Evolutionary conservation across 2,888 invertebrate species (phyloP).

Genomic region (Athalia cordata): DNA sequence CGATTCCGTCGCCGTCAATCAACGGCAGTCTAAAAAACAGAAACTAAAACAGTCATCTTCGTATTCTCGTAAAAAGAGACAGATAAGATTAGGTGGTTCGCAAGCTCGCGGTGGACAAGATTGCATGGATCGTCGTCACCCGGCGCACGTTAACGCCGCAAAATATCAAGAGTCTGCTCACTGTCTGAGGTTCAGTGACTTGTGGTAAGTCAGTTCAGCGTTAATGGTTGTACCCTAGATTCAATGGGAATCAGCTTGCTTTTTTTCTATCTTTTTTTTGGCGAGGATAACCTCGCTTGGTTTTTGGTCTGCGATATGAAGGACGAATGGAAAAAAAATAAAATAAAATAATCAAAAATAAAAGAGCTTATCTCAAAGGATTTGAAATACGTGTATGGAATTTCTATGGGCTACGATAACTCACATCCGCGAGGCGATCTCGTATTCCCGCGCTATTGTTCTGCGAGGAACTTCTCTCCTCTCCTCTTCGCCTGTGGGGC

Average conservation of each 20-base stretch:
- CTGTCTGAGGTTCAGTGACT: constrained; percentile 75
- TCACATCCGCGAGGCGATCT: constrained; percentile 27
- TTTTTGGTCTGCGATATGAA: neutral
- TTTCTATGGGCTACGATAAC: constrained; percentile 26
- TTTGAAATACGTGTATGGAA: constrained; percentile 38
- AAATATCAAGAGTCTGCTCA: constrained; percentile 75
- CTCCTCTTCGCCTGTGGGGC: neutral
- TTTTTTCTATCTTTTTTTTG: too few relatives aligned
- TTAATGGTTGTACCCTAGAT: neutral
- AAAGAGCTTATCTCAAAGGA: constrained; percentile 31
- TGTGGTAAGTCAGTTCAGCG: constrained; percentile 68
- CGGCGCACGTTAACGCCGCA: constrained; percentile 68
- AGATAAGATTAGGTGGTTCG: constrained; percentile 54
- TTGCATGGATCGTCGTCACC: constrained; percentile 71
- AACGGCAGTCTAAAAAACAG: constrained; percentile 2
- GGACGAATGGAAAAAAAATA: neutral
- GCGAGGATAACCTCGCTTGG: neutral
- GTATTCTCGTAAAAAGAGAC: constrained; percentile 47
- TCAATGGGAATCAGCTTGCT: neutral
- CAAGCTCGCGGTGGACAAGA: constrained; percentile 75
- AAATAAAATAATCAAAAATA: neutral
- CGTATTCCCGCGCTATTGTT: constrained; percentile 39
- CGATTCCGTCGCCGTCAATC: neutral
- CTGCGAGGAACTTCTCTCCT: constrained; percentile 18
- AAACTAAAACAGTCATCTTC: constrained; percentile 16